Evolutionary conservation across 1,140 invertebrate species (phyloP), one percentile per base, ranked within the genome.

Genomic region (Papilio glaucus): DNA sequence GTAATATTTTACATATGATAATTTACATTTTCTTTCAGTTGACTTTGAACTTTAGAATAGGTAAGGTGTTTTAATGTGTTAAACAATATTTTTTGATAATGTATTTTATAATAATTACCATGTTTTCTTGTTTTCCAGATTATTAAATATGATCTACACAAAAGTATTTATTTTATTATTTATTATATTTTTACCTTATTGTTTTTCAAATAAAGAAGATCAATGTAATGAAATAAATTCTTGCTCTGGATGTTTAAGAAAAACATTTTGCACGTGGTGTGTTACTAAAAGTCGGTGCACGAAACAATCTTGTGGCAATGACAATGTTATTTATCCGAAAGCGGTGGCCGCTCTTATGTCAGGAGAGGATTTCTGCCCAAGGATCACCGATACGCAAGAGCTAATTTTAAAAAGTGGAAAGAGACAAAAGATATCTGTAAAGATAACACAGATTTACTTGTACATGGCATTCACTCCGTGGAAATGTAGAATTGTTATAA

Each of bases 391-490:
- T 18, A 72, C 80, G 29, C 76, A 78, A 70, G 77, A 81, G 49
- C 42, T 81, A 13, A 75, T 74, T 24, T 75, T 86, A 37, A 81
- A 79, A 80, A 88, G 81, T 70, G 87, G 89, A 18, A 73, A 76
- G 26, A 84, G 75, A 62, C 72, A 82, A 42, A 77, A 75, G 12
- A 67, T 89, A 38, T 63, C 62, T 18, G 83, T 91, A 42, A 87
- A 83, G 76, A 79, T 91, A 67, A 88, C 87, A 7, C 87, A 91
- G 75, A 86, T 91, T 73, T 85, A 91, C 71, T 73, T 91, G 4
- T 86, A 86, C 37, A 91, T 91, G 89, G 87, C 87, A 0, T 91
- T 88, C 21, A 91, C 87, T 4, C 82, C 83, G 1, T 91, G 89
- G 87, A 88, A 88, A 75, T 91, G 87, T 69, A 85, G 79, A 76